These are phyloP conservation scores for Sebastes minor DNA, from an alignment of 2,797 vertebrate genomes.

Conservation along the genomic window DNA sequence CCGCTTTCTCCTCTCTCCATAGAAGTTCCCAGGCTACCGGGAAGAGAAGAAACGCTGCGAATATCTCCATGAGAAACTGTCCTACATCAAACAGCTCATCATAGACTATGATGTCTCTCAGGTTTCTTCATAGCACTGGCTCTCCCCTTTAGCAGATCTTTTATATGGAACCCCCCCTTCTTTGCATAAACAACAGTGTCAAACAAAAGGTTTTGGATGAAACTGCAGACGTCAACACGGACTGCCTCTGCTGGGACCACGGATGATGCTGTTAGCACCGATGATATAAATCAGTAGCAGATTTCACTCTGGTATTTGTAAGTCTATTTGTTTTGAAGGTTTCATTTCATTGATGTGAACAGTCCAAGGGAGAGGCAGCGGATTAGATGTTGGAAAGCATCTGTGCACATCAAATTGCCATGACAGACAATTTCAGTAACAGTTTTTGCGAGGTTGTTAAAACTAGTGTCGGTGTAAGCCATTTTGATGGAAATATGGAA, in stretches of 20 bases:
- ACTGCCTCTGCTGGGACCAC: background rate
- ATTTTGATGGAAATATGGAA: conserved; percentile 8
- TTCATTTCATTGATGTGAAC: conserved; percentile 1
- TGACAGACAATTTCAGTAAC: background rate
- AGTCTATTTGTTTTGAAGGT: background rate
- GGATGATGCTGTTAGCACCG: conserved; percentile 10
- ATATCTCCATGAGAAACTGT: conserved; percentile 89
- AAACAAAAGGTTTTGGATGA: conserved; percentile 10
- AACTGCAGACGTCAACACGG: background rate
- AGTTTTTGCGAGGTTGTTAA: conserved; percentile 11
- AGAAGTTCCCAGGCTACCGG: conserved; percentile 87
- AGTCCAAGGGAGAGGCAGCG: background rate
- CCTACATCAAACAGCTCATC: conserved; percentile 89
- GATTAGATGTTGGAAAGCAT: background rate
- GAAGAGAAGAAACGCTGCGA: conserved; percentile 89
- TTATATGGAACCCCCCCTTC: background rate
- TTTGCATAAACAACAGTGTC: conserved; percentile 27
- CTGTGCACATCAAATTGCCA: background rate
- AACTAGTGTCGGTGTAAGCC: conserved; percentile 16
- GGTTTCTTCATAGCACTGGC: conserved; percentile 57
- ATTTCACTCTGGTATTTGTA: conserved; percentile 23
- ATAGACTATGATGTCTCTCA: conserved; percentile 75
- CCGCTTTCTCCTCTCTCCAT: background rate
- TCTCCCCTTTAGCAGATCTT: background rate
- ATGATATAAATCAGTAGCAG: conserved; percentile 5